These are phyloP conservation scores for Machimus rusticus DNA, from an alignment of 2,888 invertebrate species.

Conservation along the genomic window DNA sequence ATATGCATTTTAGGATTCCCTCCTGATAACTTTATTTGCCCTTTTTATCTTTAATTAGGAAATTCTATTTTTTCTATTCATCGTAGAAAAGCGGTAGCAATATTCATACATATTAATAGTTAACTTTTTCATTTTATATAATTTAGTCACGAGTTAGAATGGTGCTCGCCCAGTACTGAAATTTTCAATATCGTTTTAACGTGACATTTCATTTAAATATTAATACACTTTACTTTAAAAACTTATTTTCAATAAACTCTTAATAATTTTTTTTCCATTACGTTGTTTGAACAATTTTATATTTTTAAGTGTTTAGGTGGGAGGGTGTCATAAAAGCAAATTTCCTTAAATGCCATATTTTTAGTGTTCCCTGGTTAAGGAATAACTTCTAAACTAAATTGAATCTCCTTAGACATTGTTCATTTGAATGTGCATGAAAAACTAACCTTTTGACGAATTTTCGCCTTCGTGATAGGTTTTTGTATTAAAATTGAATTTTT, in stretches of 20 bases:
- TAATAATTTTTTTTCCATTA: not conserved
- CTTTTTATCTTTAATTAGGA: too few species aligned
- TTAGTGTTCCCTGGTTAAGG: not conserved
- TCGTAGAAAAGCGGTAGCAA: not conserved
- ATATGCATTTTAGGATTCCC: too few species aligned
- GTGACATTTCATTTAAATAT: not conserved
- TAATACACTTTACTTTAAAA: not conserved
- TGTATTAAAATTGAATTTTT: too few species aligned
- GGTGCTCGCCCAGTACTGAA: too few species aligned
- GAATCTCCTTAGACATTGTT: not conserved
- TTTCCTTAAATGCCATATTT: not conserved
- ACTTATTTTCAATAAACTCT: not conserved
- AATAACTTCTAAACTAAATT: not conserved
- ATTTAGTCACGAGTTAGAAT: not conserved
- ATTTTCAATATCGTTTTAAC: too few species aligned
- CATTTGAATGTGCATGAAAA: too few species aligned
- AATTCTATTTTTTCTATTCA: too few species aligned
- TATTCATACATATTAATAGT: not conserved
- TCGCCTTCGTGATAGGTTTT: too few species aligned
- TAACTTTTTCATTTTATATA: not conserved
- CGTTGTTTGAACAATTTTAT: not conserved
- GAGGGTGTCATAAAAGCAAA: not conserved
- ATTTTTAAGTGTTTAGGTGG: not conserved
- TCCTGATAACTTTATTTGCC: too few species aligned
- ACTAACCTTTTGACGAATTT: too few species aligned